Evolutionary conservation across 2,888 invertebrate species (phyloP).

Genomic region (Synergus itoensis): DNA sequence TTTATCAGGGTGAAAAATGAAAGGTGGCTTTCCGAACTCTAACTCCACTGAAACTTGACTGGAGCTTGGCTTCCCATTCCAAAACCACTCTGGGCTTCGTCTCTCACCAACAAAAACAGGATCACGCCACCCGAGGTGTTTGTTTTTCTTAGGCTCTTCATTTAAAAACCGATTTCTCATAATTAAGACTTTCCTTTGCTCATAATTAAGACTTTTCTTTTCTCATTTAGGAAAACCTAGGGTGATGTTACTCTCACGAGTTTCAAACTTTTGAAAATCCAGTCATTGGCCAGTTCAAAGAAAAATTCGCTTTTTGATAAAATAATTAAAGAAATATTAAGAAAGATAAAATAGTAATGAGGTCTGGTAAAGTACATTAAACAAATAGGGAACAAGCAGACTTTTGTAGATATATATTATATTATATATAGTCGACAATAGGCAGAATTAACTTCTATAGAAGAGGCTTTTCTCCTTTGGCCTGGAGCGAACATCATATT

Average conservation of each 20-base stretch:
- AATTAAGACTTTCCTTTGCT: background rate
- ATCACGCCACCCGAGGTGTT: background rate
- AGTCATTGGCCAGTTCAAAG: no score
- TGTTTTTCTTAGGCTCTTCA: background rate
- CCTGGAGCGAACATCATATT: conserved; percentile 76
- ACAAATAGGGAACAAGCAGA: background rate
- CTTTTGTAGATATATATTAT: conserved; percentile 44
- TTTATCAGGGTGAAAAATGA: conserved; percentile 76
- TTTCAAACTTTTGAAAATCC: background rate
- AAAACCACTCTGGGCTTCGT: conserved; percentile 2
- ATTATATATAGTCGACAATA: conserved; percentile 57
- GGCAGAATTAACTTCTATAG: conserved; percentile 53
- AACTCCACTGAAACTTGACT: conserved; percentile 38
- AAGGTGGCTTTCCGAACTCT: conserved; percentile 55
- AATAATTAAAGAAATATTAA: background rate
- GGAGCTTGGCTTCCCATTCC: background rate
- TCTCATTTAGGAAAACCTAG: background rate
- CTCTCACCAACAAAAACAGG: background rate
- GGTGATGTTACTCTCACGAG: background rate
- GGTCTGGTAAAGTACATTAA: background rate
- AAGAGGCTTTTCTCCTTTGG: conserved; percentile 58
- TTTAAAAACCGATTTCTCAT: conserved; percentile 1
- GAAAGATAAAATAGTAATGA: background rate
- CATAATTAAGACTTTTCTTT: background rate
- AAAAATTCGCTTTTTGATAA: background rate